Percentiles rank a stretch among this genome's conserved stretches.
These are phyloP conservation scores for Ramazzottius varieornatus DNA, from an alignment of 2,888 invertebrate species.

Conservation along the genomic window DNA sequence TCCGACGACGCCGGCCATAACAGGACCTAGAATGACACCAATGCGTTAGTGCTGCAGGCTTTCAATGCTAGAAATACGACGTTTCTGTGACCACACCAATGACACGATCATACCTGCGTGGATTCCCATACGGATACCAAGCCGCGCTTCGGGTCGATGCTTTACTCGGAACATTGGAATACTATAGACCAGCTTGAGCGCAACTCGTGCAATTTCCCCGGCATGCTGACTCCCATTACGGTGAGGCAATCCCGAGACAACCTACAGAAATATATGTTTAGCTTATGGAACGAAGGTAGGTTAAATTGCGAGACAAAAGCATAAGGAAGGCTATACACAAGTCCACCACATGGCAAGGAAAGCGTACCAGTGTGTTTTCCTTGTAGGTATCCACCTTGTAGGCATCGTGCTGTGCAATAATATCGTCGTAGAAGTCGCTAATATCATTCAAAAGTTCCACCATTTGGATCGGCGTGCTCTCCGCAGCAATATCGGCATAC, in stretches of 20 bases:
- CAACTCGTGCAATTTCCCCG: neutral
- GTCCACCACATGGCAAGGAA: neutral
- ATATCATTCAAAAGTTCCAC: neutral
- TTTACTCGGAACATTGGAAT: neutral
- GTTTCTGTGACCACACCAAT: neutral
- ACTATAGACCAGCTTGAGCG: neutral
- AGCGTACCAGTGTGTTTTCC: neutral
- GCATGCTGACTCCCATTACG: neutral
- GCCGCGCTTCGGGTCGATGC: neutral
- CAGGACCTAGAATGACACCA: conserved; percentile 1
- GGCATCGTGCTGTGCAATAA: neutral
- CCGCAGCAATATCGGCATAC: neutral
- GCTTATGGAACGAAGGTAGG: neutral
- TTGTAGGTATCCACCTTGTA: neutral
- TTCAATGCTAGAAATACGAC: neutral
- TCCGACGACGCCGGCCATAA: neutral
- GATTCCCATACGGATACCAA: neutral
- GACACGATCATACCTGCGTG: neutral
- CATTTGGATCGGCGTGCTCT: neutral
- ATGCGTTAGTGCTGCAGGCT: no score
- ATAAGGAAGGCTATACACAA: neutral
- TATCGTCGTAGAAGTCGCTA: neutral
- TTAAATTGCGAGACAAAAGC: neutral
- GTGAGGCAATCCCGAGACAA: neutral
- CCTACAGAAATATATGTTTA: neutral